Percentiles rank a stretch among this genome's conserved stretches.
Evolutionary conservation across 2,113 vertebrate genomes (phyloP).

Genomic region (Micronycteris hirsuta): DNA sequence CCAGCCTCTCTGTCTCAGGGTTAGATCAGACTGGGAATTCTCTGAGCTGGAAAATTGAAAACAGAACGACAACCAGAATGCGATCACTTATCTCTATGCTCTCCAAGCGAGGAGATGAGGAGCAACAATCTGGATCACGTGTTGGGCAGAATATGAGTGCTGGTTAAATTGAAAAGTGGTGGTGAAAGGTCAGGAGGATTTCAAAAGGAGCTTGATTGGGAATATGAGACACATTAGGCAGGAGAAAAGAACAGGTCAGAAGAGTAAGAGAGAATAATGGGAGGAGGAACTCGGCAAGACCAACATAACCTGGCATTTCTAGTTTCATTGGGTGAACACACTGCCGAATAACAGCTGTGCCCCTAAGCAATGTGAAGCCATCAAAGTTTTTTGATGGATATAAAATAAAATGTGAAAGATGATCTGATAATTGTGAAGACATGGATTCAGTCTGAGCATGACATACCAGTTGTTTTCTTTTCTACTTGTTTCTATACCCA

Average conservation of each 20-base stretch:
- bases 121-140: neutral
- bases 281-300: neutral
- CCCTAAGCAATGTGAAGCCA: neutral
- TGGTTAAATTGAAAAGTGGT: neutral
- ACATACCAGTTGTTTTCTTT: neutral
- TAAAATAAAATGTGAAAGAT: neutral
- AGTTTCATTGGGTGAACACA: neutral
- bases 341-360: neutral
- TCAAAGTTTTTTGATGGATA: neutral
- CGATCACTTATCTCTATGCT: neutral
- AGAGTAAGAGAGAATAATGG: neutral
- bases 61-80: neutral
- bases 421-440: neutral
- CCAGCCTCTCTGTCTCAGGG: neutral
- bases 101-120: neutral
- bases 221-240: neutral
- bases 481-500: neutral
- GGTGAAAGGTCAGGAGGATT: neutral
- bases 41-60: conserved; percentile 48
- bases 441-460: neutral
- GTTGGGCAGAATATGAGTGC: neutral
- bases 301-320: neutral
- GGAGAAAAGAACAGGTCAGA: neutral
- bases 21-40: conserved; percentile 20
- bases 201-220: neutral